Conservation (phyloP, 2,888 invertebrate genomes). For the Deilephila elpenor region DNA sequence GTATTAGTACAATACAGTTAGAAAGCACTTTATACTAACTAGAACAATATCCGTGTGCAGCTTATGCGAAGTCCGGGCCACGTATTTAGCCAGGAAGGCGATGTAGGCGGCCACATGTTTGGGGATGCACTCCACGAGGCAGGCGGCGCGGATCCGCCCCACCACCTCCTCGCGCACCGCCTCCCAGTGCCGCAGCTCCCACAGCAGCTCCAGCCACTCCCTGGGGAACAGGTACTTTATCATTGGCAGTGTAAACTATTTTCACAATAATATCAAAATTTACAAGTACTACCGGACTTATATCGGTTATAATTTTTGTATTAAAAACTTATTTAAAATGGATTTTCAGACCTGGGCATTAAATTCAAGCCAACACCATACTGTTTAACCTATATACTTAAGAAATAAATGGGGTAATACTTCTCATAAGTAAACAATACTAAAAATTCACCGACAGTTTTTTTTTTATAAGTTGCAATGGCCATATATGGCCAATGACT, state of each 20-base stretch:
- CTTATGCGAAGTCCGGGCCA: slow-evolving; percentile 59
- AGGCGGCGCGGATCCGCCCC: slow-evolving; percentile 91
- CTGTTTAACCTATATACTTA: no score
- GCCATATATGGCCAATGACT: no score
- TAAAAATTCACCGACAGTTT: no score
- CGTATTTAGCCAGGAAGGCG: slow-evolving; percentile 91
- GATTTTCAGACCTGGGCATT: no score
- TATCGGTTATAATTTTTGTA: no score
- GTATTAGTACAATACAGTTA: neutral
- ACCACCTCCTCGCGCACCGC: slow-evolving; percentile 88
- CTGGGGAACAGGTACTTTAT: slow-evolving; percentile 43
- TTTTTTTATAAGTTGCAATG: no score
- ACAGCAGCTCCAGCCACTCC: slow-evolving; percentile 81
- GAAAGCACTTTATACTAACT: slow-evolving; percentile 34
- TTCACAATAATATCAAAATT: no score
- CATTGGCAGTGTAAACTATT: neutral
- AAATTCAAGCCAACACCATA: no score
- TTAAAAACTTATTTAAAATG: no score
- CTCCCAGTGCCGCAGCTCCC: slow-evolving; percentile 91
- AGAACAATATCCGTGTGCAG: slow-evolving; percentile 70
- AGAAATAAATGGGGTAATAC: no score
- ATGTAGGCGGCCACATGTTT: slow-evolving; percentile 93
- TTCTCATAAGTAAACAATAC: no score
- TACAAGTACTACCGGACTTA: no score
- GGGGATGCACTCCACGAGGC: slow-evolving; percentile 95